These are phyloP conservation scores for Drosophila niveifrons DNA, from an alignment of 2,888 invertebrate genomes.

Conservation along the genomic window DNA sequence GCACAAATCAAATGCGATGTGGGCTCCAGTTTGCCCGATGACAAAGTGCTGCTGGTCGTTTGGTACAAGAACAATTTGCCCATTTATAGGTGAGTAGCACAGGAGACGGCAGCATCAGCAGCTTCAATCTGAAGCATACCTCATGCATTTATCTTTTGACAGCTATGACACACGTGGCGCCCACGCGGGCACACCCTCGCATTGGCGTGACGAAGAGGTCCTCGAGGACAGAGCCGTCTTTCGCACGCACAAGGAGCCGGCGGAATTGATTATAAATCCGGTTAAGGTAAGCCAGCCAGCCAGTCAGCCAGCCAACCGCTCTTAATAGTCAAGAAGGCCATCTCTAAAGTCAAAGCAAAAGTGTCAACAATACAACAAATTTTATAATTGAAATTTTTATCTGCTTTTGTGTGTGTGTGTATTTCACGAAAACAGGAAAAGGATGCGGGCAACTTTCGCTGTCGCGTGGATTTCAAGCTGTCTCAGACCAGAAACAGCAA, in stretches of 20 bases:
- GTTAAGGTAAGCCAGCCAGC: slow-evolving; percentile 86
- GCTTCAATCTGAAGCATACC: not conserved
- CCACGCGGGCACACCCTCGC: slow-evolving; percentile 87
- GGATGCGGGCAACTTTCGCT: slow-evolving; percentile 91
- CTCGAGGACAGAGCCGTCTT: slow-evolving; percentile 88
- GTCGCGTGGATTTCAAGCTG: slow-evolving; percentile 92
- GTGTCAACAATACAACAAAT: slow-evolving; percentile 53
- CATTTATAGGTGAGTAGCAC: slow-evolving; percentile 91
- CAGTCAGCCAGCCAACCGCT: slow-evolving; percentile 14
- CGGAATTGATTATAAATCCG: slow-evolving; percentile 88
- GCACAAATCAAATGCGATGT: slow-evolving; percentile 95
- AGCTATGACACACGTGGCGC: slow-evolving; percentile 88
- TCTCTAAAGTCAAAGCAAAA: slow-evolving; percentile 20
- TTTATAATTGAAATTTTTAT: slow-evolving; percentile 66
- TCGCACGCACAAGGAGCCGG: slow-evolving; percentile 87
- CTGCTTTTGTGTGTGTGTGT: not conserved
- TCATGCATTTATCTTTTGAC: slow-evolving; percentile 40
- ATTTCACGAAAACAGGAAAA: slow-evolving; percentile 86
- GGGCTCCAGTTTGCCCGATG: slow-evolving; percentile 90
- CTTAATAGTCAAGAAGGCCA: slow-evolving; percentile 4
- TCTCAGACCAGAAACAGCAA: slow-evolving; percentile 91
- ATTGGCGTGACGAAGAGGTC: slow-evolving; percentile 88
- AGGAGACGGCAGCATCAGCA: not conserved
- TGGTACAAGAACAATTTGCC: slow-evolving; percentile 97
- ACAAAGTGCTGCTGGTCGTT: slow-evolving; percentile 93